Base-by-base conservation (phyloP, 2,113 vertebrate genomes). In the Microtus montanus region DNA sequence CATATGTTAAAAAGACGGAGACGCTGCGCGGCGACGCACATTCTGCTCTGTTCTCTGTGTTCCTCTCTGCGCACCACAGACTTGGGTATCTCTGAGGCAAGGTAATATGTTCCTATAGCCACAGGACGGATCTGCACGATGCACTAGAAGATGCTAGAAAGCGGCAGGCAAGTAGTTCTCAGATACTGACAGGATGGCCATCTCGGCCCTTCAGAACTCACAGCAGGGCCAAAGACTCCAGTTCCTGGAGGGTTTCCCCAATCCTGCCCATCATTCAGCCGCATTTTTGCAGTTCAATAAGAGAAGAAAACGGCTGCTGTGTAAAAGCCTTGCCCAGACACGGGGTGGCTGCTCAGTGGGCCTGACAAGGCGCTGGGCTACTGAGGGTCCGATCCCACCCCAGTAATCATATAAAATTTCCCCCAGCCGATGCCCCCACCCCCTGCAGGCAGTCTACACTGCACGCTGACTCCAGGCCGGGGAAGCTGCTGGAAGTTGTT, bases 1-100 rank as follows among this genome's bases (percentile, higher is more conserved):
- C 97, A 97, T 97, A 97, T 97, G 97, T 90, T 96, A 93, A 90
- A 91, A 96, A 97, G 91, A 35, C 93, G 71, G 87, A 97, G 85
- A 70, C 90, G 26, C 87, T 64, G 92, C 14, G 5, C 71, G 11
- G 5, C 52, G 88, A 64, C 54, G 86, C 95, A 82, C 90, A 88
- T 94, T 73, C 96, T 94, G 97, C 92, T 86, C 63, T 2, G 7
- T 58, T 73, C 84, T 85, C 24, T 13, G 38, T 19, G 12, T 44
- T 38, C 75, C 66, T 85, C 93, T 28, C 15, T 52, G 83, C 91
- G 35, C 58, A 14, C 2, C 1, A 1, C 54, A 64, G 80, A 88
- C 63, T 77, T 38, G 2, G 28, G 68, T 30, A 38, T 84, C 87
- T 80, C 14, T 12, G 17, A 41, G 20, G 90, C 77, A 68, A 26